Percentiles rank a stretch among this genome's conserved stretches.
phyloP scores from a whole-genome alignment of 2,113 vertebrate species.

The Pituophis catenifer region DNA sequence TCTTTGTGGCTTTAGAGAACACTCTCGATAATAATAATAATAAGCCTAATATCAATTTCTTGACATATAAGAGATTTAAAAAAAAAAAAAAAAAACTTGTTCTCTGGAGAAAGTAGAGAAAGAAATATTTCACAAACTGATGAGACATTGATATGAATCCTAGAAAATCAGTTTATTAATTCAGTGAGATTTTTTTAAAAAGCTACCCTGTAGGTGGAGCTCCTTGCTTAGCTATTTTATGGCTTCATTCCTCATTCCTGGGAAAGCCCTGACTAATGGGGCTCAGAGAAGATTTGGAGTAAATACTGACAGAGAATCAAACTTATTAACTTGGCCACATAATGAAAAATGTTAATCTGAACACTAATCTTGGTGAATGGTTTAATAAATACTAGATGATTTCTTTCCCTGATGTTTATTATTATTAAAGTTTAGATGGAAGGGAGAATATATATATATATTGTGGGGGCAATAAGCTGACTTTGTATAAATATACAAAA shows the following conservation, averaged over 20 bases:
- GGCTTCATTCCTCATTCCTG: too few species aligned
- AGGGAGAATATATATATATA: not conserved
- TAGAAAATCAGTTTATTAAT: not conserved
- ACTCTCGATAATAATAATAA: not conserved
- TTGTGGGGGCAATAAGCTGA: too few species aligned
- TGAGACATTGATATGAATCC: not conserved
- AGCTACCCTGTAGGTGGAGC: constrained; percentile 67
- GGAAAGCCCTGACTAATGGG: constrained; percentile 10
- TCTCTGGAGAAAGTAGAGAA: not conserved
- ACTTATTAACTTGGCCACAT: not conserved
- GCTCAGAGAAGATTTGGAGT: not conserved
- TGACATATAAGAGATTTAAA: not conserved
- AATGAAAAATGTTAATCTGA: constrained; percentile 18
- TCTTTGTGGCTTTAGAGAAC: not conserved
- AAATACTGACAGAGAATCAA: not conserved
- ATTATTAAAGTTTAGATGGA: not conserved
- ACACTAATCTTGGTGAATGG: not conserved
- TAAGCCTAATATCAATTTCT: too few species aligned
- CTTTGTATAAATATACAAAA: too few species aligned
- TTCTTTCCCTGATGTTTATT: not conserved
- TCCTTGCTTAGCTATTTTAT: constrained; percentile 36
- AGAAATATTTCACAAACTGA: too few species aligned
- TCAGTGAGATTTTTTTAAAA: too few species aligned
- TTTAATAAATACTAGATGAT: not conserved
- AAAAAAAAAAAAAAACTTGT: not conserved